phyloP scores from a whole-genome alignment of 1,140 invertebrate genomes.

The Hycleus phaleratus region DNA sequence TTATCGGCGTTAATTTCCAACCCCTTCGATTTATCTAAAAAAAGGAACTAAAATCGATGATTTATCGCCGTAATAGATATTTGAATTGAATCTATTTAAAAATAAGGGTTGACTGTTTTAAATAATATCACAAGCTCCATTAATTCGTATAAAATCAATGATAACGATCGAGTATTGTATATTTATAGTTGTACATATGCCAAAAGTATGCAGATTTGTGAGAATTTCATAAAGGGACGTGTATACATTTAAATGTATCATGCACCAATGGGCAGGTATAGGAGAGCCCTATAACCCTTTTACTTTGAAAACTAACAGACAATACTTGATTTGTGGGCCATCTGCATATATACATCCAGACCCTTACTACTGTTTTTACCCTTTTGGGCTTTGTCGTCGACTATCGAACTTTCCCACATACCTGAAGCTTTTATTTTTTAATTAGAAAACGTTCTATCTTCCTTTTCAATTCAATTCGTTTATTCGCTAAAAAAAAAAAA shows the following conservation, averaged over 20 bases:
- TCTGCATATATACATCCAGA: conserved; percentile 26
- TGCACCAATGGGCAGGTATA: conserved; percentile 35
- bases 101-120: conserved; percentile 26
- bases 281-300: conserved; percentile 22
- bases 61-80: too few relatives aligned
- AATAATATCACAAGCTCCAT: conserved; percentile 39
- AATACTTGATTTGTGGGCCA: conserved; percentile 36
- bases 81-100: too few relatives aligned
- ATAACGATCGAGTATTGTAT: conserved; percentile 21
- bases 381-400: neutral
- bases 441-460: too few relatives aligned
- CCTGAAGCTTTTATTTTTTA: too few relatives aligned
- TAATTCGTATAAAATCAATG: conserved; percentile 33
- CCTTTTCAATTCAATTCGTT: too few relatives aligned
- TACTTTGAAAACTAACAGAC: conserved; percentile 19
- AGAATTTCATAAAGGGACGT: conserved; percentile 25
- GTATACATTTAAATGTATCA: conserved; percentile 23
- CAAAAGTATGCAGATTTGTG: conserved; percentile 25
- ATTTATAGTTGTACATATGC: neutral
- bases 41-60: too few relatives aligned
- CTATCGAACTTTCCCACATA: neutral
- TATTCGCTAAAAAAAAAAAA: too few relatives aligned
- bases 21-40: too few relatives aligned
- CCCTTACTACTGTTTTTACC: neutral
- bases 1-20: too few relatives aligned